Conservation (phyloP, 2,797 vertebrate genomes). For the Allobates femoralis region DNA sequence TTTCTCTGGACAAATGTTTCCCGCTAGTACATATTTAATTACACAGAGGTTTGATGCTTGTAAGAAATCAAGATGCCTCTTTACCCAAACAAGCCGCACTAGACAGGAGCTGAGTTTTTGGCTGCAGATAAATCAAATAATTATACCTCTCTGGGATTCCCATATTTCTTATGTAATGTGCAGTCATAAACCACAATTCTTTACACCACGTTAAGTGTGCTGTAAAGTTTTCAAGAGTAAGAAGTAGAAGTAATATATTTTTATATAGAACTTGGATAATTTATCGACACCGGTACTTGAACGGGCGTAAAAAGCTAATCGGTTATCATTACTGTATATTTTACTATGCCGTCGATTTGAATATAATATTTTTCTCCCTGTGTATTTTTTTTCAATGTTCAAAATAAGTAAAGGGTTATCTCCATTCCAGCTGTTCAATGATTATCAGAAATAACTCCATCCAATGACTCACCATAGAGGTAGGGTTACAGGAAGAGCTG, state of each 20-base stretch:
- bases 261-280: neutral
- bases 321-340: neutral
- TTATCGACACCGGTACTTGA: neutral
- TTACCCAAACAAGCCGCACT: constrained; percentile 28
- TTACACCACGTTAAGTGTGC: constrained; percentile 29
- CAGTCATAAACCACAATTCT: constrained; percentile 24
- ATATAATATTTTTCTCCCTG: neutral
- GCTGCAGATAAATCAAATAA: constrained; percentile 35
- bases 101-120: constrained; percentile 26
- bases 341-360: neutral
- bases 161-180: constrained; percentile 20
- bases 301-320: neutral
- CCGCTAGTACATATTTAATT: constrained; percentile 58
- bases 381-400: neutral
- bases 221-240: constrained; percentile 31
- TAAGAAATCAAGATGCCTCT: constrained; percentile 41
- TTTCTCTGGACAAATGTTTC: constrained; percentile 56
- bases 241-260: constrained; percentile 22
- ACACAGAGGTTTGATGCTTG: constrained; percentile 35
- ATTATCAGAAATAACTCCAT: too few species aligned
- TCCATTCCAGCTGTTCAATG: too few species aligned
- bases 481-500: too few species aligned
- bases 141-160: constrained; percentile 12
- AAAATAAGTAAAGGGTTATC: neutral
- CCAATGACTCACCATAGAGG: too few species aligned